phyloP scores from a whole-genome alignment of 1,140 invertebrate genomes.

The Neodiprion lecontei region DNA sequence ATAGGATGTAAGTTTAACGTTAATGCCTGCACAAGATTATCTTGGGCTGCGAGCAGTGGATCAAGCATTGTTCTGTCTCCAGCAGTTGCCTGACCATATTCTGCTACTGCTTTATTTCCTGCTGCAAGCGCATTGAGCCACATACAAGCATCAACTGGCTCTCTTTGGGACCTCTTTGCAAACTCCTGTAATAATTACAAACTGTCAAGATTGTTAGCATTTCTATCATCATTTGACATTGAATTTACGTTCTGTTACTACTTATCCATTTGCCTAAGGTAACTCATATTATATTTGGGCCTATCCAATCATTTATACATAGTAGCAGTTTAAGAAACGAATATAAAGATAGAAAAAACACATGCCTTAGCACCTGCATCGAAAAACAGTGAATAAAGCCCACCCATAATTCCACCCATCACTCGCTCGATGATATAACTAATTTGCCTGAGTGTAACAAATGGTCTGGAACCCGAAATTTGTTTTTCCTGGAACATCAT shows the following conservation, averaged over 20 bases:
- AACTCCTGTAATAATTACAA: slow-evolving; percentile 30
- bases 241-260: neutral
- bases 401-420: slow-evolving; percentile 56
- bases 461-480: slow-evolving; percentile 36
- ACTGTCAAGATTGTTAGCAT: too few species aligned
- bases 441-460: slow-evolving; percentile 45
- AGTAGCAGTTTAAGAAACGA: neutral
- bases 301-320: too few species aligned
- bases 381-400: slow-evolving; percentile 63
- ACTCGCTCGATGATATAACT: slow-evolving; percentile 45
- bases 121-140: slow-evolving; percentile 52
- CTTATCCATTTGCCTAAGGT: too few species aligned
- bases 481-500: slow-evolving; percentile 31
- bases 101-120: slow-evolving; percentile 55
- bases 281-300: too few species aligned
- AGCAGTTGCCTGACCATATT: slow-evolving; percentile 62
- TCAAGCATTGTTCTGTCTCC: slow-evolving; percentile 69
- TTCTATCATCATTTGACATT: neutral
- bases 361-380: slow-evolving; percentile 53
- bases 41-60: slow-evolving; percentile 53
- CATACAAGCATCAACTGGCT: slow-evolving; percentile 30
- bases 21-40: slow-evolving; percentile 36
- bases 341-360: slow-evolving; percentile 7
- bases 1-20: slow-evolving; percentile 36
- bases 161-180: slow-evolving; percentile 19